Percentiles rank a stretch among this genome's conserved stretches.
These are phyloP conservation scores for Potorous gilbertii DNA, from an alignment of 2,797 vertebrate species.

Conservation along the genomic window DNA sequence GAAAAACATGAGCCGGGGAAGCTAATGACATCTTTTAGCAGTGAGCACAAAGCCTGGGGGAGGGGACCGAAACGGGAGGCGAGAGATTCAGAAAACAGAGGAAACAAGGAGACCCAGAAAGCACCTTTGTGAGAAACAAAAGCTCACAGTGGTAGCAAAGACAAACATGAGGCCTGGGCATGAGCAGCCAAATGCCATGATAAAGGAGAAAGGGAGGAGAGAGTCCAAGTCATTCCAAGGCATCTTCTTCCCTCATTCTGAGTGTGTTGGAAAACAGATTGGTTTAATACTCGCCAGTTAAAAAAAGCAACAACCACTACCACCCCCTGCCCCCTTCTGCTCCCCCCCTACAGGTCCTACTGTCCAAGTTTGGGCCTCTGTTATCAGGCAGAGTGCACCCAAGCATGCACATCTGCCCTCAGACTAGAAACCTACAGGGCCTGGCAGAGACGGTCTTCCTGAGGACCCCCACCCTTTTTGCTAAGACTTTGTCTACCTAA, in stretches of 20 bases:
- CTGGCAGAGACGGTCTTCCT: conserved; percentile 14
- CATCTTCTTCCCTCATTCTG: neutral
- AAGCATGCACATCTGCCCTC: conserved; percentile 1
- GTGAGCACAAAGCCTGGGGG: conserved; percentile 21
- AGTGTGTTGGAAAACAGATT: neutral
- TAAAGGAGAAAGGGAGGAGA: conserved; percentile 34
- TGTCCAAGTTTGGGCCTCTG: neutral
- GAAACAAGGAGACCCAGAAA: conserved; percentile 34
- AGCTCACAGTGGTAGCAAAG: neutral
- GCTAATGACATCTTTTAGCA: conserved; percentile 54
- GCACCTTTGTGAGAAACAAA: neutral
- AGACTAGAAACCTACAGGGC: neutral
- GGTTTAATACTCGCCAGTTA: neutral
- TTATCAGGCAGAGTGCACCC: neutral
- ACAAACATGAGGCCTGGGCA: conserved; percentile 21
- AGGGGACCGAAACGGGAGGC: conserved; percentile 49
- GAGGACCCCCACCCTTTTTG: neutral
- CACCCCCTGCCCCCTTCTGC: too few relatives aligned
- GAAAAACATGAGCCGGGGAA: conserved; percentile 50
- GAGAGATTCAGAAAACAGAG: conserved; percentile 57
- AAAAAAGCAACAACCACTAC: neutral
- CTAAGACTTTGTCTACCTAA: conserved; percentile 26
- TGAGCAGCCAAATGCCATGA: neutral
- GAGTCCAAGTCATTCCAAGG: conserved; percentile 34
- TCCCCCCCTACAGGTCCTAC: neutral